phyloP scores from a whole-genome alignment of 2,113 vertebrate species.

The Sarotherodon lohbergeri region DNA sequence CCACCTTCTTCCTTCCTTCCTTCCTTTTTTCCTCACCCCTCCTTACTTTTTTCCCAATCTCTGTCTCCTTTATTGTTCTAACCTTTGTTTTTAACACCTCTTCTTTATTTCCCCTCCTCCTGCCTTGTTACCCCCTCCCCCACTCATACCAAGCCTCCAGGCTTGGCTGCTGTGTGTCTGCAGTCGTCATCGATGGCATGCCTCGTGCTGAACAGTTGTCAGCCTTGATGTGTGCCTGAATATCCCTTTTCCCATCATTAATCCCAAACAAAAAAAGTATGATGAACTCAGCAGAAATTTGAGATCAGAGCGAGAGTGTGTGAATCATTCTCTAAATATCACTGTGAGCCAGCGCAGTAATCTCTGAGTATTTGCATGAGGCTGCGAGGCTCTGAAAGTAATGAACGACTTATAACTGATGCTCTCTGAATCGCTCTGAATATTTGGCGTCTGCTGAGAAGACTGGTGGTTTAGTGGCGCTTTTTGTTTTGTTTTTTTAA shows the following conservation, averaged over 20 bases:
- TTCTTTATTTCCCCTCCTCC: background rate
- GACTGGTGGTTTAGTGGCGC: slow-evolving; percentile 3
- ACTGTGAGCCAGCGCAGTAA: background rate
- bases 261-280: background rate
- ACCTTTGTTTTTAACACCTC: background rate
- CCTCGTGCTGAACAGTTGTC: background rate
- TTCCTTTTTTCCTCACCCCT: background rate
- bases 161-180: background rate
- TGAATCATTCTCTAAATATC: background rate
- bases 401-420: slow-evolving; percentile 10
- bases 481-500: background rate
- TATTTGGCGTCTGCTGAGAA: slow-evolving; percentile 3
- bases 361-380: background rate
- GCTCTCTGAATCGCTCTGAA: slow-evolving; percentile 1
- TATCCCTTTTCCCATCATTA: background rate
- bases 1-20: slow-evolving; percentile 13
- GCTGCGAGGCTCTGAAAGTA: background rate
- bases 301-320: background rate
- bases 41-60: background rate
- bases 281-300: background rate
- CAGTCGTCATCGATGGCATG: background rate
- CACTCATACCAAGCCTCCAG: background rate
- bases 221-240: background rate
- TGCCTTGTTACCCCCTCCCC: background rate
- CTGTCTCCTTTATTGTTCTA: background rate